phyloP scores from a whole-genome alignment of 1,140 invertebrate genomes.

The Mactra quadrangularis region DNA sequence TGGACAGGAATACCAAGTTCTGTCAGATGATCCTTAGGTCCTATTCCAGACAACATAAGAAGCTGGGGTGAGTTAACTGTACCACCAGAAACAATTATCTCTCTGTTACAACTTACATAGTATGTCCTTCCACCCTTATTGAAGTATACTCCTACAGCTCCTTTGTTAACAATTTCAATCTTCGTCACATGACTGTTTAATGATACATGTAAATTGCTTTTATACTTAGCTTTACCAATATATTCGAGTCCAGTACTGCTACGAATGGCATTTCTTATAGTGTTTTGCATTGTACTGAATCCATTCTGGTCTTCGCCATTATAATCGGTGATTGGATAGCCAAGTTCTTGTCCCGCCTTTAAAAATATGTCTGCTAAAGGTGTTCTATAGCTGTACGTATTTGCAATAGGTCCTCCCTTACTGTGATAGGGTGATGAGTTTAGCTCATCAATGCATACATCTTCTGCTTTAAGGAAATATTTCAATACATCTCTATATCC shows the following conservation, averaged over 20 bases:
- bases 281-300: constrained; percentile 4
- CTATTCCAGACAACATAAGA: too few relatives aligned
- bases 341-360: constrained; percentile 70
- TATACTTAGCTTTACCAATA: neutral
- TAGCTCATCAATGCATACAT: constrained; percentile 63
- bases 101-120: constrained; percentile 4
- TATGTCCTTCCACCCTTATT: neutral
- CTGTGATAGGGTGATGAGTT: constrained; percentile 65
- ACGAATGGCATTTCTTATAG: constrained; percentile 2
- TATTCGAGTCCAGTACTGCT: neutral
- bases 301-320: constrained; percentile 55
- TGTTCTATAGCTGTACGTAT: constrained; percentile 63
- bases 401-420: constrained; percentile 67
- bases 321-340: too few relatives aligned
- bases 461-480: constrained; percentile 94
- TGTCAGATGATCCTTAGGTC: constrained; percentile 74
- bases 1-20: constrained; percentile 68
- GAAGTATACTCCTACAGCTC: constrained; percentile 9
- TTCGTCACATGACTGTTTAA: neutral
- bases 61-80: constrained; percentile 15
- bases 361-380: constrained; percentile 65
- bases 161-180: constrained; percentile 2
- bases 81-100: constrained; percentile 43
- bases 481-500: constrained; percentile 87
- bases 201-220: constrained; percentile 5